phyloP scores from a whole-genome alignment of 2,888 invertebrate genomes.

The Cephalotes varians region DNA sequence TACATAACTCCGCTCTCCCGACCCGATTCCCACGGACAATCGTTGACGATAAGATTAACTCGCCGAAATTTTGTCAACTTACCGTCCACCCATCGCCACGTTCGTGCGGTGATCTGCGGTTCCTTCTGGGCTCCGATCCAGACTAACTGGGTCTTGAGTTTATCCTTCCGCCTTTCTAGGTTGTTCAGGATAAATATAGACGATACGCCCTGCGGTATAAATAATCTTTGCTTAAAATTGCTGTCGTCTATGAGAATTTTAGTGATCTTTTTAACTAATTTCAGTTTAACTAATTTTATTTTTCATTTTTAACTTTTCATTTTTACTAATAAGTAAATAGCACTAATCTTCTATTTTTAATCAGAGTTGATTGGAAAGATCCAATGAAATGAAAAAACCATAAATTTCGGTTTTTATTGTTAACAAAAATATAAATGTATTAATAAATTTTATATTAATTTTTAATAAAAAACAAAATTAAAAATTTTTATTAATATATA shows the following conservation, averaged over 20 bases:
- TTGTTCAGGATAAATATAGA: conserved; percentile 91
- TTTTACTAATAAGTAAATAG: no score
- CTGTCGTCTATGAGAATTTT: background rate
- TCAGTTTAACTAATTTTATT: no score
- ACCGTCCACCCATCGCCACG: conserved; percentile 97
- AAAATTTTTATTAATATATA: no score
- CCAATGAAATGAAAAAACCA: no score
- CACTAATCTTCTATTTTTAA: no score
- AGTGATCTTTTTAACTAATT: background rate
- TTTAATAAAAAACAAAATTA: no score
- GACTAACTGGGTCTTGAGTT: conserved; percentile 93
- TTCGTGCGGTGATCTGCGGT: conserved; percentile 92
- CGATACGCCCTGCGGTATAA: conserved; percentile 87
- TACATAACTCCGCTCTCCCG: conserved; percentile 64
- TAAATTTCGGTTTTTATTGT: no score
- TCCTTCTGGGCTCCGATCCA: conserved; percentile 97
- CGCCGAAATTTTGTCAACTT: conserved; percentile 73
- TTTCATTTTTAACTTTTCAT: background rate
- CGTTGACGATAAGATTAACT: conserved; percentile 47
- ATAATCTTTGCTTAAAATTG: background rate
- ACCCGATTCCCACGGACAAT: conserved; percentile 80
- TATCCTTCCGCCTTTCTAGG: conserved; percentile 92
- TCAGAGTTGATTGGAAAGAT: no score
- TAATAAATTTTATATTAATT: no score
- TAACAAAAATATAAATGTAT: no score